Percentiles rank a stretch among this genome's conserved stretches.
Evolutionary conservation across 2,113 vertebrate genomes (phyloP).

Genomic region (Leptobrachium leishanense): DNA sequence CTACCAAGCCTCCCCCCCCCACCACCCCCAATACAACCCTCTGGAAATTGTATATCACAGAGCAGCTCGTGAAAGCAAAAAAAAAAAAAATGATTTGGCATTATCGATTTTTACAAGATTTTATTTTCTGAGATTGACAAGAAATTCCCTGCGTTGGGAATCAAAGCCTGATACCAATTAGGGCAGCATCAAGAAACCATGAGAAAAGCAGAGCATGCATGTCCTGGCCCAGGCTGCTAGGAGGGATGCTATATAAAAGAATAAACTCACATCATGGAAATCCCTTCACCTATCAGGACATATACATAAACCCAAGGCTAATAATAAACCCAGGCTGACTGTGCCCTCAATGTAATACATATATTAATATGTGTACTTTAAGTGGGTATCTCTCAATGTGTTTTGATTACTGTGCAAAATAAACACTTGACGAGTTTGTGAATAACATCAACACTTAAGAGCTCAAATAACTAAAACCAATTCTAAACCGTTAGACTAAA

Average conservation of each 20-base stretch:
- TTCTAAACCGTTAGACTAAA: too few relatives aligned
- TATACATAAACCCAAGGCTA: too few relatives aligned
- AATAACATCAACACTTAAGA: too few relatives aligned
- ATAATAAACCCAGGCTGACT: too few relatives aligned
- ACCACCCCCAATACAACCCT: neutral
- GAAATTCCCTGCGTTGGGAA: constrained; percentile 6
- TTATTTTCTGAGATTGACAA: constrained; percentile 32
- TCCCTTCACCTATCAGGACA: neutral
- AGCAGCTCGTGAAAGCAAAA: neutral
- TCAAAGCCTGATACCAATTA: constrained; percentile 36
- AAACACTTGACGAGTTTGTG: too few relatives aligned
- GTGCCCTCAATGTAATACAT: too few relatives aligned
- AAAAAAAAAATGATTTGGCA: constrained; percentile 8
- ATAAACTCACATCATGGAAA: too few relatives aligned
- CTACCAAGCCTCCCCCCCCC: neutral
- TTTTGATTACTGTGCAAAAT: too few relatives aligned
- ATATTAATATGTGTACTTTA: too few relatives aligned
- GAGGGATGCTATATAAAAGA: neutral
- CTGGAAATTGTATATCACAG: neutral
- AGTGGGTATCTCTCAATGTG: too few relatives aligned
- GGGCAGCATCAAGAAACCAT: constrained; percentile 2
- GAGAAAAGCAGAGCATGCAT: too few relatives aligned
- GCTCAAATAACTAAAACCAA: too few relatives aligned
- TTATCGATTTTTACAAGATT: constrained; percentile 40
- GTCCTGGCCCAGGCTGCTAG: neutral